A percentile compares a stretch with the other conserved stretches of the same genome.
Evolutionary conservation across 2,888 invertebrate genomes (phyloP).

Genomic region (Diploptera punctata): DNA sequence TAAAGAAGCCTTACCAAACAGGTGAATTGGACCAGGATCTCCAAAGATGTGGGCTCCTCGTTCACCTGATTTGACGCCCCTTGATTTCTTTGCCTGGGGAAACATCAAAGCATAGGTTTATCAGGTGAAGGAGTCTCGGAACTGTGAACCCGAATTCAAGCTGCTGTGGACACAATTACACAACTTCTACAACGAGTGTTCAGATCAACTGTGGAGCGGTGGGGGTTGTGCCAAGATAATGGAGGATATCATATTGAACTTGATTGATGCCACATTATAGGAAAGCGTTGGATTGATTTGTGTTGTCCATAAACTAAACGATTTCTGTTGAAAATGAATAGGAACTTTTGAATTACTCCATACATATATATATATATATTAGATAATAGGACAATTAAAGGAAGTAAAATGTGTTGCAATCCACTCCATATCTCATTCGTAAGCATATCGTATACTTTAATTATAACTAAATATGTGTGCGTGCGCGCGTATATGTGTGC

Average conservation of each 20-base stretch:
- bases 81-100: neutral
- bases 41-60: neutral
- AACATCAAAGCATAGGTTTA: neutral
- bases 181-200: neutral
- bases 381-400: no score
- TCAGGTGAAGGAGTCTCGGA: neutral
- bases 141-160: neutral
- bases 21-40: neutral
- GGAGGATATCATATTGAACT: neutral
- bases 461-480: no score
- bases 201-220: neutral
- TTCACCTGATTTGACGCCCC: neutral
- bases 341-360: neutral
- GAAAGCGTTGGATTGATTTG: neutral
- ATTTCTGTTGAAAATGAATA: neutral
- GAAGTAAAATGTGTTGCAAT: no score
- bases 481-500: no score
- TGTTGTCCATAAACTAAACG: neutral
- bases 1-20: no score
- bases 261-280: neutral
- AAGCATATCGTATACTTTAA: no score
- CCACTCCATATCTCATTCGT: no score
- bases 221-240: neutral
- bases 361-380: neutral
- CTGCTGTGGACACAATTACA: neutral